phyloP scores from a whole-genome alignment of 2,888 invertebrate genomes.

The Aproaerema taeniolella region DNA sequence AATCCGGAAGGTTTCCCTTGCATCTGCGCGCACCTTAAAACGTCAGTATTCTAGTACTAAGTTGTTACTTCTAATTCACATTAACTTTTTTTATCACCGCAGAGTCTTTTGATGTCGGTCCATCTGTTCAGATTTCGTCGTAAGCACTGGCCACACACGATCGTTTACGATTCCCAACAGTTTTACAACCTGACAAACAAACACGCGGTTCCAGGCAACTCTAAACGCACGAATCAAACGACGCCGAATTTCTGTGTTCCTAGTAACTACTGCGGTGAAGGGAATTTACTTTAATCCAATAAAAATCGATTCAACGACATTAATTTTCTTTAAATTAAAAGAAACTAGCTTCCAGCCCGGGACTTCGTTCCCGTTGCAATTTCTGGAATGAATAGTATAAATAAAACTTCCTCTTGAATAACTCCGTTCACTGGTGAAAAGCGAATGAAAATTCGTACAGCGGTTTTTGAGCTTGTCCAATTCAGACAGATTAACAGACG shows the following conservation, averaged over 20 bases:
- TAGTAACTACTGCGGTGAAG: slow-evolving; percentile 36
- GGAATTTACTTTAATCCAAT: slow-evolving; percentile 26
- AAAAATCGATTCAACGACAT: slow-evolving; percentile 37
- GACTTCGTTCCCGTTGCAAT: too few species aligned
- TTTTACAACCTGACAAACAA: slow-evolving; percentile 73
- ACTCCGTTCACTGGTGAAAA: too few species aligned
- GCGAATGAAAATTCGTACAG: too few species aligned
- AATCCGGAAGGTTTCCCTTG: neutral
- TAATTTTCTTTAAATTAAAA: slow-evolving; percentile 24
- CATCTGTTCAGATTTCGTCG: slow-evolving; percentile 74
- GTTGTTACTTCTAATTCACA: slow-evolving; percentile 68
- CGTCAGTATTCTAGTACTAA: slow-evolving; percentile 47
- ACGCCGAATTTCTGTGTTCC: slow-evolving; percentile 57
- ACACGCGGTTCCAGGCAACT: slow-evolving; percentile 67
- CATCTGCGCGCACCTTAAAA: slow-evolving; percentile 16
- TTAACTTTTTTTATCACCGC: slow-evolving; percentile 68
- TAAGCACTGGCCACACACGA: slow-evolving; percentile 77
- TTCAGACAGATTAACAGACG: too few species aligned
- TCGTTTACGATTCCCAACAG: slow-evolving; percentile 70
- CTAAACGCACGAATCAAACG: slow-evolving; percentile 65
- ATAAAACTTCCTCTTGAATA: too few species aligned
- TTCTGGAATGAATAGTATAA: too few species aligned
- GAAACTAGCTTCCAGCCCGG: too few species aligned
- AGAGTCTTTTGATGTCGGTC: slow-evolving; percentile 65
- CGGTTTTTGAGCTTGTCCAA: too few species aligned